Evolutionary conservation across 1,140 invertebrate species (phyloP).

Genomic region (Sinella curviseta): DNA sequence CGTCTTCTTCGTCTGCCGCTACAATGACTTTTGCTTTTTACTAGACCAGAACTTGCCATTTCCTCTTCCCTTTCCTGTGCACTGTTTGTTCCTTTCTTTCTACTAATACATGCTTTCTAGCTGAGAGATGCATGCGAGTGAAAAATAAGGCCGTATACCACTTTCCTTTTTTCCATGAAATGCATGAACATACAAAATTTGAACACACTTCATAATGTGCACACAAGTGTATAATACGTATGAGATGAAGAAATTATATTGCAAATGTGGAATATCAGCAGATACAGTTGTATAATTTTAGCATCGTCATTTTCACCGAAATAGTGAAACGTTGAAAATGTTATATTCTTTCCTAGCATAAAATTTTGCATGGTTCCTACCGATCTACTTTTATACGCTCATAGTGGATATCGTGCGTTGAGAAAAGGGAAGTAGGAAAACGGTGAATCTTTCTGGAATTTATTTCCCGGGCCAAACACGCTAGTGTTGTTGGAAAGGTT

Average conservation of each 20-base stretch:
- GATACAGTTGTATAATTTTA: no score
- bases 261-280: no score
- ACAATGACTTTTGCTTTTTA: background rate
- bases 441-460: background rate
- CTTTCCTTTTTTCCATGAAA: no score
- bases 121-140: background rate
- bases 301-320: no score
- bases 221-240: background rate
- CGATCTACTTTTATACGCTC: background rate
- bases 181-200: no score
- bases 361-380: background rate
- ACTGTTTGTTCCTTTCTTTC: background rate
- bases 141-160: no score
- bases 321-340: no score
- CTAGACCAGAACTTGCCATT: slow-evolving; percentile 7
- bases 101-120: background rate
- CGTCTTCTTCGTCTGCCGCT: background rate
- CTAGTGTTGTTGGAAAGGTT: background rate
- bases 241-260: no score
- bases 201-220: no score
- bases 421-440: background rate
- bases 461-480: background rate
- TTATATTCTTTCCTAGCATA: background rate
- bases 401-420: background rate
- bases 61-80: slow-evolving; percentile 3